Base-by-base conservation (phyloP, 2,888 invertebrate genomes). In the Eupeodes luniger region DNA sequence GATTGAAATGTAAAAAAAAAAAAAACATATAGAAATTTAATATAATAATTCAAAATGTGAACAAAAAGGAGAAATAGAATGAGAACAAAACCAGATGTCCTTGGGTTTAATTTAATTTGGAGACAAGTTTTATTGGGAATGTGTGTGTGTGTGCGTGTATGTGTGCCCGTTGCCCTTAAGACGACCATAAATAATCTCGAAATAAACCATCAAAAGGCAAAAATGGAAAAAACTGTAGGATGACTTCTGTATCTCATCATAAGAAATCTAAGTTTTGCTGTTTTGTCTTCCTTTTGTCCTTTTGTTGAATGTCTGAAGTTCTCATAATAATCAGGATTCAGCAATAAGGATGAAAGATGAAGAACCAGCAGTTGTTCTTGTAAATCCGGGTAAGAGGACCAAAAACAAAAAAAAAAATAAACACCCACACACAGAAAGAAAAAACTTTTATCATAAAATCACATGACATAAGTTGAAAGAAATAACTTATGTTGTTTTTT, bases 361-460 rank as follows among this genome's bases (percentile, higher is more conserved):
- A 77, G 61, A 59, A 75, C 74, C 82, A 40, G 14, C 34, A 64
- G 16, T 12, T 34, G 64, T 64, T 34, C 59, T 53, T 34, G 66
- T 61, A 49, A 27, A 72, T 49, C 53, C 64, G 66, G 55, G 14
- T 55, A 5, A 55, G 10, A 19, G 70, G 40, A 70, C 70, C 70
- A 70, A 70, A 47, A 1, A 11, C 9, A 44, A 19, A 62, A 55
- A 47, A 47, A 62, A 11, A 67, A 36, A 19, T 19, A 19, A 19
- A 44, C 19, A 27, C 2, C 27, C 27, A 27, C 27, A 27, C 27
- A 27, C 27, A 27, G 19, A 16, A 78, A 40, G 53, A 69, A 81
- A 36, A 70, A 88, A 88, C 81, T 88, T 85, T 88, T 85, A 78
- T 88, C 88, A 88, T 88, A 88, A 88, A 88, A 88, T 81, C 85